phyloP scores from a whole-genome alignment of 2,888 invertebrate genomes.

The Dynastes grantii region DNA sequence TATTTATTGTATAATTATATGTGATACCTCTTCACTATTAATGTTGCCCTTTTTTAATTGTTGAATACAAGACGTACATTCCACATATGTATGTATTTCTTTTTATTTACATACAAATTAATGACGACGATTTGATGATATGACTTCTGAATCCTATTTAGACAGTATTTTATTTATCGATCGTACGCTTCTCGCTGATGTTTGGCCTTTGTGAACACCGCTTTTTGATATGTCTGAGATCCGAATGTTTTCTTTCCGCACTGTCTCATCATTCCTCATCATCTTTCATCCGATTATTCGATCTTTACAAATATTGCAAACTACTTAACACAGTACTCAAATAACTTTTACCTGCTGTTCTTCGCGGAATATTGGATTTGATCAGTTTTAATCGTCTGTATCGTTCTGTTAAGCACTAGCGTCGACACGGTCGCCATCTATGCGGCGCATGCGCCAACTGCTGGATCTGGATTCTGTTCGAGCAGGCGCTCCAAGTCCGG shows the following conservation, averaged over 20 bases:
- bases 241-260: conserved; percentile 28
- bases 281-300: conserved; percentile 16
- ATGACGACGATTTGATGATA: neutral
- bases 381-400: conserved; percentile 46
- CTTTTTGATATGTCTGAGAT: conserved; percentile 29
- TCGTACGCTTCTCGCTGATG: conserved; percentile 46
- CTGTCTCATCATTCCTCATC: conserved; percentile 17
- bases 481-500: conserved; percentile 78
- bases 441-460: conserved; percentile 86
- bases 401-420: conserved; percentile 63
- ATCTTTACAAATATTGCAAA: neutral
- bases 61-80: no score
- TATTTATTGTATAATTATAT: neutral
- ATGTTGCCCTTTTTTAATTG: no score
- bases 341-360: neutral
- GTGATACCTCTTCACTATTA: no score
- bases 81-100: no score
- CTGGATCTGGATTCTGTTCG: conserved; percentile 78
- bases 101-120: no score
- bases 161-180: conserved; percentile 26
- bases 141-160: conserved; percentile 2
- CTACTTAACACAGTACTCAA: neutral
- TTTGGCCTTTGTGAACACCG: conserved; percentile 46
- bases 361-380: neutral
- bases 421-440: conserved; percentile 79